Conservation (phyloP, 2,113 vertebrate species). For the Halichoeres trimaculatus region DNA sequence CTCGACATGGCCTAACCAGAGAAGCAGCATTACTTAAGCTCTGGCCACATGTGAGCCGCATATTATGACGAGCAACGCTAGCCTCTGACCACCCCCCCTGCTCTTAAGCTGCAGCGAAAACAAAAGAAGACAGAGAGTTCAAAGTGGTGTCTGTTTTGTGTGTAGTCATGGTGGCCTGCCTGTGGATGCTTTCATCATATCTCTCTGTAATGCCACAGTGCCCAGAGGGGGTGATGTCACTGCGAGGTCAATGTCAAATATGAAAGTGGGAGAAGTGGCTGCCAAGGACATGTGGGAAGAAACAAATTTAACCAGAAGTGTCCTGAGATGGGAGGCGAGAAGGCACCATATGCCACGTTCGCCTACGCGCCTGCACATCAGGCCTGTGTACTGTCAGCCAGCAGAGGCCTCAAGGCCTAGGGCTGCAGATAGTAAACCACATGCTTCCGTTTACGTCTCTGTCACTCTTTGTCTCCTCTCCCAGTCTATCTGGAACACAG, state of each 20-base stretch:
- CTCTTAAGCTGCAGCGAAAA: constrained; percentile 67
- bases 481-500: constrained; percentile 56
- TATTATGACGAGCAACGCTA: constrained; percentile 53
- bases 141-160: constrained; percentile 76
- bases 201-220: constrained; percentile 65
- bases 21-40: constrained; percentile 65
- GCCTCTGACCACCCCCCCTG: constrained; percentile 64
- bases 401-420: constrained; percentile 55
- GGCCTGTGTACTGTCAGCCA: constrained; percentile 54
- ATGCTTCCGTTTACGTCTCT: constrained; percentile 74
- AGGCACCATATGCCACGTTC: constrained; percentile 70
- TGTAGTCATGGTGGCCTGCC: constrained; percentile 80
- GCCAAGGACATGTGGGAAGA: constrained; percentile 75
- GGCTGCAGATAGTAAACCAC: constrained; percentile 66
- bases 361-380: constrained; percentile 57
- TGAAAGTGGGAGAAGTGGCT: constrained; percentile 71
- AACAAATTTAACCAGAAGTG: constrained; percentile 74
- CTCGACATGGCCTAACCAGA: constrained; percentile 62
- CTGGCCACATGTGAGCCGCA: constrained; percentile 76
- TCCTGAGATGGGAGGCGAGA: constrained; percentile 62
- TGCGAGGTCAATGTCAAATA: constrained; percentile 76
- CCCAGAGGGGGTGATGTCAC: constrained; percentile 76
- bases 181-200: constrained; percentile 76
- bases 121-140: constrained; percentile 71
- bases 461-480: constrained; percentile 71